phyloP scores from a whole-genome alignment of 2,113 vertebrate species.

The Engraulis encrasicolus region DNA sequence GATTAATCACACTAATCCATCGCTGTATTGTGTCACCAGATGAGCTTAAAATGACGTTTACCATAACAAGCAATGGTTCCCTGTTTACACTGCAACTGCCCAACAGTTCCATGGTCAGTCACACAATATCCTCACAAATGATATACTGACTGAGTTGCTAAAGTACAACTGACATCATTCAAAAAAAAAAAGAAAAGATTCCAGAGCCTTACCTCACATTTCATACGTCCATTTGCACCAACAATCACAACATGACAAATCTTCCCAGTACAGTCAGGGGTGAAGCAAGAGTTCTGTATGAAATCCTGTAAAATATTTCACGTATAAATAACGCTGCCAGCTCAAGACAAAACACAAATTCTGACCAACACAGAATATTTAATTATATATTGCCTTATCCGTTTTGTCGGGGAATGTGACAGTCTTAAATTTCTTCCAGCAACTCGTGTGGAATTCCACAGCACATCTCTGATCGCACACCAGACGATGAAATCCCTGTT shows the following conservation, averaged over 20 bases:
- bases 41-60: no score
- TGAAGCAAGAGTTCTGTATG: constrained; percentile 85
- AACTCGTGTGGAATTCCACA: constrained; percentile 89
- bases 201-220: constrained; percentile 84
- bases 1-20: no score
- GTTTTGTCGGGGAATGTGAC: constrained; percentile 82
- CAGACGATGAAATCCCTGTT: constrained; percentile 89
- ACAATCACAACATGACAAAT: constrained; percentile 88
- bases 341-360: neutral
- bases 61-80: no score
- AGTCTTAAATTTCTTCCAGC: constrained; percentile 92
- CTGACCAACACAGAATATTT: neutral
- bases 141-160: no score
- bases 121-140: no score
- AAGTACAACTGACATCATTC: neutral
- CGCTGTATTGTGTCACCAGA: no score
- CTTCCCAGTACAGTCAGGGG: constrained; percentile 87
- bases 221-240: constrained; percentile 82
- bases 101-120: no score
- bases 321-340: neutral
- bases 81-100: no score
- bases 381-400: constrained; percentile 74
- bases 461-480: constrained; percentile 85
- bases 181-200: neutral
- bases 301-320: constrained; percentile 80